Evolutionary conservation across 2,888 invertebrate species (phyloP).

Genomic region (Chrysina gloriosa): DNA sequence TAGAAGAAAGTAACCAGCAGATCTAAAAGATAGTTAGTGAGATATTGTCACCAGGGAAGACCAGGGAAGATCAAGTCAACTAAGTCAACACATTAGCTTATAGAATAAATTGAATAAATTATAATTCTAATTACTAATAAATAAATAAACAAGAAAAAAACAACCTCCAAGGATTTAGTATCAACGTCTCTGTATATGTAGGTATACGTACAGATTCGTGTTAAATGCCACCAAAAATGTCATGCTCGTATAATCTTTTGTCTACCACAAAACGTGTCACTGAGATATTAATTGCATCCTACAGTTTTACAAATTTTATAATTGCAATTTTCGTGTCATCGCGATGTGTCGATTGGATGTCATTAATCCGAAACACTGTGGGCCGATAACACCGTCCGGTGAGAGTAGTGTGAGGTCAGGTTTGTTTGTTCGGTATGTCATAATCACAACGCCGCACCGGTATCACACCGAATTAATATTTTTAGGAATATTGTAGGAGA

Average conservation of each 20-base stretch:
- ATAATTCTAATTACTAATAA: too few species aligned
- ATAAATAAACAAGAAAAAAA: too few species aligned
- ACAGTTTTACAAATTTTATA: conserved; percentile 62
- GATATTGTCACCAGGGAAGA: too few species aligned
- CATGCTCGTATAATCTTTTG: conserved; percentile 15
- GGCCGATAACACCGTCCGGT: conserved; percentile 14
- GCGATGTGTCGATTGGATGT: conserved; percentile 41
- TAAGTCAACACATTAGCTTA: too few species aligned
- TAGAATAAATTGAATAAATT: too few species aligned
- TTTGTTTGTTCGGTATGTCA: conserved; percentile 39
- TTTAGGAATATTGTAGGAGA: conserved; percentile 44
- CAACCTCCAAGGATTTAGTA: too few species aligned
- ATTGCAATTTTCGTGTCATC: conserved; percentile 57
- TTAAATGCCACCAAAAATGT: conserved; percentile 23
- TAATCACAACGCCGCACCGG: conserved; percentile 41
- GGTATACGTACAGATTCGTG: neutral
- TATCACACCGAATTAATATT: conserved; percentile 43
- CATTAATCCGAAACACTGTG: conserved; percentile 37
- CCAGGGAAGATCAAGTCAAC: too few species aligned
- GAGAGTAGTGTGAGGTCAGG: conserved; percentile 5
- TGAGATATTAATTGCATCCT: conserved; percentile 57
- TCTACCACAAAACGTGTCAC: conserved; percentile 41
- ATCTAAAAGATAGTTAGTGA: too few species aligned
- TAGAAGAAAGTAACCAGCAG: too few species aligned
- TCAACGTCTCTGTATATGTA: neutral